These are phyloP conservation scores for Entomyzon cyanotis DNA, from an alignment of 2,113 vertebrate genomes.

Conservation along the genomic window DNA sequence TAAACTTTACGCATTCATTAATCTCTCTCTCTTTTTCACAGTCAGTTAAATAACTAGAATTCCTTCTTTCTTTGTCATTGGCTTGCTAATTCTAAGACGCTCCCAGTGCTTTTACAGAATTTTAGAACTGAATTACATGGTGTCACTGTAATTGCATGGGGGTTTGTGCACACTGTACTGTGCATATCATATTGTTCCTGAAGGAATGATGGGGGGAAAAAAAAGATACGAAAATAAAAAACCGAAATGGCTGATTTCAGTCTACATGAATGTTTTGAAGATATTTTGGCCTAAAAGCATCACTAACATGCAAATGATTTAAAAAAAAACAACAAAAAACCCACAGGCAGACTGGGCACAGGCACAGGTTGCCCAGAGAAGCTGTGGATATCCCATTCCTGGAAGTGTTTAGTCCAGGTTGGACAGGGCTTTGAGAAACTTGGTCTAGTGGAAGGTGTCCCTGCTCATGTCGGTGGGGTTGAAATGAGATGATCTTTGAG, in stretches of 20 bases:
- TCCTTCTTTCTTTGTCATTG: neutral
- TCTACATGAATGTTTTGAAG: neutral
- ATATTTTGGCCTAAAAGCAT: neutral
- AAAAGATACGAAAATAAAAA: neutral
- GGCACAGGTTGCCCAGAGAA: neutral
- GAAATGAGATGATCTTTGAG: neutral
- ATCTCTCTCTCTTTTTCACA: neutral
- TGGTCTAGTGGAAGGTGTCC: neutral
- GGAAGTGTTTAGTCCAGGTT: neutral
- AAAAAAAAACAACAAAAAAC: neutral
- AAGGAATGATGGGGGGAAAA: neutral
- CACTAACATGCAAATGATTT: neutral
- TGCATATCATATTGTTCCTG: neutral
- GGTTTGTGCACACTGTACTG: neutral
- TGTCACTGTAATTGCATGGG: neutral
- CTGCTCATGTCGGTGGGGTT: rapidly evolving
- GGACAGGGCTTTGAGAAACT: neutral
- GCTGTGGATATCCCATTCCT: neutral
- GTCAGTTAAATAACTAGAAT: neutral
- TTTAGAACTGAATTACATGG: neutral
- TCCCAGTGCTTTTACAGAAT: neutral
- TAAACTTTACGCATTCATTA: neutral
- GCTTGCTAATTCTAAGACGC: neutral
- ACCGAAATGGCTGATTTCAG: neutral
- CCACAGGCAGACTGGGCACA: neutral